Evolutionary conservation across 1,140 invertebrate genomes (phyloP).

Genomic region (Phocides pigmalion): DNA sequence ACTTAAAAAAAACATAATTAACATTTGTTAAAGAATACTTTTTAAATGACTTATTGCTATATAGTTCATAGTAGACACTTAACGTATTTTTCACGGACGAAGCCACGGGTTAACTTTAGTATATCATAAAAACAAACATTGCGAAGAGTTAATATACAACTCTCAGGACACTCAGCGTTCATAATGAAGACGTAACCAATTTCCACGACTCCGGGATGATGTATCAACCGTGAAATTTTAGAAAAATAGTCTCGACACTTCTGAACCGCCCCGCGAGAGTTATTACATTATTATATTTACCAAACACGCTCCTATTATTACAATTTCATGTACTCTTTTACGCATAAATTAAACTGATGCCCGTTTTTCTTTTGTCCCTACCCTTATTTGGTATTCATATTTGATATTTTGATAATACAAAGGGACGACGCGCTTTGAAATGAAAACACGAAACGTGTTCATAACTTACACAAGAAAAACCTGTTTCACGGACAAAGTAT

Average conservation of each 20-base stretch:
- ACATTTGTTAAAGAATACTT: too few relatives aligned
- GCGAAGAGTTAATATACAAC: neutral
- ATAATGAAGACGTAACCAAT: conserved; percentile 76
- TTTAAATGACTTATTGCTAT: too few relatives aligned
- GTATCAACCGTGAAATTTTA: conserved; percentile 81
- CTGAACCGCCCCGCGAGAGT: conserved; percentile 64
- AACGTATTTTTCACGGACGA: too few relatives aligned
- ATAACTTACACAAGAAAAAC: conserved; percentile 76
- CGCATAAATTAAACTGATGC: conserved; percentile 82
- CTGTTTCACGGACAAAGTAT: conserved; percentile 76
- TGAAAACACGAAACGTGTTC: conserved; percentile 69
- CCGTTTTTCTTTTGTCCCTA: conserved; percentile 81
- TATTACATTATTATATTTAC: conserved; percentile 83
- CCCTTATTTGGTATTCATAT: conserved; percentile 84
- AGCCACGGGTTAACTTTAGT: too few relatives aligned
- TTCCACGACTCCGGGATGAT: conserved; percentile 68
- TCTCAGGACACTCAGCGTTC: conserved; percentile 30
- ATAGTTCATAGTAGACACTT: too few relatives aligned
- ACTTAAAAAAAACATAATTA: too few relatives aligned
- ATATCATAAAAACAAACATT: conserved; percentile 11
- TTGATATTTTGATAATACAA: conserved; percentile 82
- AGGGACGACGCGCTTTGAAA: conserved; percentile 71
- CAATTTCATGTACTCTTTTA: conserved; percentile 81
- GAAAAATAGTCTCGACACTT: conserved; percentile 68
- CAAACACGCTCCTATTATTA: conserved; percentile 82